These are phyloP conservation scores for Nemotelus nigrinus DNA, from an alignment of 2,888 invertebrate genomes.

Conservation along the genomic window DNA sequence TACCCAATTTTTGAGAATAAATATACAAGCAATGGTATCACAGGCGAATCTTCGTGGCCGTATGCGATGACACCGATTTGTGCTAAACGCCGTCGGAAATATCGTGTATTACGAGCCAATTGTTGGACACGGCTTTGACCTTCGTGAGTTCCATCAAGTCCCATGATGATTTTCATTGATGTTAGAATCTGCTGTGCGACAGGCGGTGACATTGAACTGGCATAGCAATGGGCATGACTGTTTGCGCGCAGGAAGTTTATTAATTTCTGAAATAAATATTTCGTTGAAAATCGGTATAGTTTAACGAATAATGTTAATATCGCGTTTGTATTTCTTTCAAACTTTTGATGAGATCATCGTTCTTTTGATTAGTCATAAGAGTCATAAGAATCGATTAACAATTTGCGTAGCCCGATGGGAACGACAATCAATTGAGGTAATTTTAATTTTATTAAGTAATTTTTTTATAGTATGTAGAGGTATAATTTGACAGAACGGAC, in stretches of 20 bases:
- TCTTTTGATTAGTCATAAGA: too few species aligned
- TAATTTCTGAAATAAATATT: slow-evolving; percentile 68
- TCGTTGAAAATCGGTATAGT: neutral
- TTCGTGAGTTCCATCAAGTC: slow-evolving; percentile 78
- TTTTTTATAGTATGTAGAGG: too few species aligned
- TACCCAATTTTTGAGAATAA: slow-evolving; percentile 94
- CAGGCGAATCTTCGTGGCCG: slow-evolving; percentile 94
- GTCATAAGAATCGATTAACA: too few species aligned
- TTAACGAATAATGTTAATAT: neutral
- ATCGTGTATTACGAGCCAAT: slow-evolving; percentile 82
- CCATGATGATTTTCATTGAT: slow-evolving; percentile 88
- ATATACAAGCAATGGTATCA: slow-evolving; percentile 95
- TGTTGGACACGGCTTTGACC: slow-evolving; percentile 74
- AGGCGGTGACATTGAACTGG: slow-evolving; percentile 88
- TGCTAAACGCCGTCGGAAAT: slow-evolving; percentile 81
- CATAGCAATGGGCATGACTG: slow-evolving; percentile 89
- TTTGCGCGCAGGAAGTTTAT: slow-evolving; percentile 79
- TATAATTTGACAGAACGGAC: too few species aligned
- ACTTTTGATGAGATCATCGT: too few species aligned
- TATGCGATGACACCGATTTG: slow-evolving; percentile 92
- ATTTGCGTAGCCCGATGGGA: too few species aligned
- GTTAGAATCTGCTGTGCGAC: slow-evolving; percentile 90
- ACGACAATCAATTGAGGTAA: too few species aligned
- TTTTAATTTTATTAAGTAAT: too few species aligned
- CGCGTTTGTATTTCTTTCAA: neutral